Conservation (phyloP, 2,113 vertebrate species). For the Trachemys scripta region DNA sequence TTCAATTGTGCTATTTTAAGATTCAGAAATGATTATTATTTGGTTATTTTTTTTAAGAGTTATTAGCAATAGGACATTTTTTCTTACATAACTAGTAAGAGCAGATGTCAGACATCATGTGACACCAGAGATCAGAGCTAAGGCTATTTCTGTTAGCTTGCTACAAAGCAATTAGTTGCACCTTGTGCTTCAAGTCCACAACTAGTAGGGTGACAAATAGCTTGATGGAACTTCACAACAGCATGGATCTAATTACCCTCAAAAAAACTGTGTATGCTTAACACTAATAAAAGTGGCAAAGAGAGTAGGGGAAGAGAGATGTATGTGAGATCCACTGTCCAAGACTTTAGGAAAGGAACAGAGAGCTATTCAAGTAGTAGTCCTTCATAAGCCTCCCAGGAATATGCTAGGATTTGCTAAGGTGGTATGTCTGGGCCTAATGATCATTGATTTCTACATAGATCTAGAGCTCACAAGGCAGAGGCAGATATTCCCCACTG, state of each 20-base stretch:
- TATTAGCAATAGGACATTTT: neutral
- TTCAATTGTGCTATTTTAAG: neutral
- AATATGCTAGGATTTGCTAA: neutral
- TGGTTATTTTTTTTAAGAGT: neutral
- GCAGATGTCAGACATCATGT: neutral
- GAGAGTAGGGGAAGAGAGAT: neutral
- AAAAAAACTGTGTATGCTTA: neutral
- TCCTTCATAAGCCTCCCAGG: neutral
- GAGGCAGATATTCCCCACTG: neutral
- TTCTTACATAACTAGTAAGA: neutral
- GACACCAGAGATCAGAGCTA: neutral
- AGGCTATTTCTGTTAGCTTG: neutral
- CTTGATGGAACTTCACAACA: neutral
- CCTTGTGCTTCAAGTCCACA: neutral
- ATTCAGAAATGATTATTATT: neutral
- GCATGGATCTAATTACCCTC: neutral
- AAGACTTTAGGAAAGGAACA: neutral
- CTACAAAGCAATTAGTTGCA: neutral
- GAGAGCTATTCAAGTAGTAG: neutral
- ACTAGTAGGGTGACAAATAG: neutral
- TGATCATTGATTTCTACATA: neutral
- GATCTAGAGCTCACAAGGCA: neutral
- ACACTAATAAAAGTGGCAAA: neutral
- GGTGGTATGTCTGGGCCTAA: neutral
- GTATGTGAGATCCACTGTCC: neutral